Evolutionary conservation across 1,140 invertebrate species (phyloP).

Genomic region (Alviniconcha marisindica): DNA sequence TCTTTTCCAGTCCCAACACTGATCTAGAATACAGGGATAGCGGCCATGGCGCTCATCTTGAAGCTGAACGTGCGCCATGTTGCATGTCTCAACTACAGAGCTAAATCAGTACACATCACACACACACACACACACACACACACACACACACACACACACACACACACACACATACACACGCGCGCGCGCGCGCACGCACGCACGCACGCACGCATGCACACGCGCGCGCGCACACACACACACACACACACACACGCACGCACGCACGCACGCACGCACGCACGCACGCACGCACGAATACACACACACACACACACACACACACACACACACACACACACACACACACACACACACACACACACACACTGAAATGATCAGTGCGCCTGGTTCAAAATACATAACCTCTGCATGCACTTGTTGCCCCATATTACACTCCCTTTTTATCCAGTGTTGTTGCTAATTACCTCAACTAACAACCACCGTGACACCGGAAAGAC

Average conservation of each 20-base stretch:
- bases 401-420: no score
- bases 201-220: background rate
- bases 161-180: constrained; percentile 9
- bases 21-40: no score
- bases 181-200: no score
- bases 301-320: constrained; percentile 13
- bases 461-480: no score
- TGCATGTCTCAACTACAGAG: no score
- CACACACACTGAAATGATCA: background rate
- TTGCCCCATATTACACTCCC: no score
- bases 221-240: background rate
- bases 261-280: background rate
- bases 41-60: background rate
- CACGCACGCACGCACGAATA: constrained; percentile 6
- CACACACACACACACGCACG: background rate
- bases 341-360: background rate
- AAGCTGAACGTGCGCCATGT: background rate
- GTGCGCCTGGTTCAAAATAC: no score
- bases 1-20: no score
- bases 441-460: no score
- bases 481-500: no score
- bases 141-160: constrained; percentile 13
- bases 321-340: background rate
- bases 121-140: constrained; percentile 10
- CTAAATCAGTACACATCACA: background rate